Percentiles rank a stretch among this genome's conserved stretches.
These are phyloP conservation scores for Chiloscyllium punctatum DNA, from an alignment of 2,797 vertebrate genomes.

Conservation along the genomic window DNA sequence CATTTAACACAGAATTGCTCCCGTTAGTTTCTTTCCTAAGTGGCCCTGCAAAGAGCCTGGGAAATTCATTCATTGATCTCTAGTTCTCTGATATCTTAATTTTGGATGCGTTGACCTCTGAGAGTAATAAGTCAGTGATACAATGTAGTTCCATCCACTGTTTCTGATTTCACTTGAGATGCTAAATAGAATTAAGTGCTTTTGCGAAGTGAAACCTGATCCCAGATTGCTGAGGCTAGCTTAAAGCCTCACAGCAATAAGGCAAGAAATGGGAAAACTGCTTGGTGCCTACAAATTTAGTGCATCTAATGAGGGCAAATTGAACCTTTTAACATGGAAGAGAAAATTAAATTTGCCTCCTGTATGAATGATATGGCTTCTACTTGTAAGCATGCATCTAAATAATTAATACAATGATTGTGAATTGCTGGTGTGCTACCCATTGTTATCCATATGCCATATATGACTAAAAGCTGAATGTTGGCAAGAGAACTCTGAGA, in stretches of 20 bases:
- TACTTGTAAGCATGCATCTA: not conserved
- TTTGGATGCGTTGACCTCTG: not conserved
- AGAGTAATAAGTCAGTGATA: not conserved
- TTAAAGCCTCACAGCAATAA: not conserved
- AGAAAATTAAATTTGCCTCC: not conserved
- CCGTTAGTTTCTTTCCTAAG: not conserved
- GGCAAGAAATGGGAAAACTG: not conserved
- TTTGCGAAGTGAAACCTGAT: not conserved
- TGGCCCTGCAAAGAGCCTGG: not conserved
- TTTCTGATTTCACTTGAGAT: not conserved
- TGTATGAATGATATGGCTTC: not conserved
- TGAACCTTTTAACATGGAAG: not conserved
- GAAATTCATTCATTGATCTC: not conserved
- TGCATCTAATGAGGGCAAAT: not conserved
- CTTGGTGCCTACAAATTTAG: not conserved
- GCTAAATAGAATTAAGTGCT: not conserved
- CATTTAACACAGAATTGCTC: not conserved
- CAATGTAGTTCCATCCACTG: not conserved
- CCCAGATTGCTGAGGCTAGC: not conserved
- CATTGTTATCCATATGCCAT: too few species aligned
- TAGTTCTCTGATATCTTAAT: not conserved
- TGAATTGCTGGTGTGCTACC: not conserved
- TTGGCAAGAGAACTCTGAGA: not conserved
- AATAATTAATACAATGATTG: not conserved
- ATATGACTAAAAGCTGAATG: too few species aligned